Conservation (phyloP, 2,113 vertebrate species). For the Ophiodon elongatus region DNA sequence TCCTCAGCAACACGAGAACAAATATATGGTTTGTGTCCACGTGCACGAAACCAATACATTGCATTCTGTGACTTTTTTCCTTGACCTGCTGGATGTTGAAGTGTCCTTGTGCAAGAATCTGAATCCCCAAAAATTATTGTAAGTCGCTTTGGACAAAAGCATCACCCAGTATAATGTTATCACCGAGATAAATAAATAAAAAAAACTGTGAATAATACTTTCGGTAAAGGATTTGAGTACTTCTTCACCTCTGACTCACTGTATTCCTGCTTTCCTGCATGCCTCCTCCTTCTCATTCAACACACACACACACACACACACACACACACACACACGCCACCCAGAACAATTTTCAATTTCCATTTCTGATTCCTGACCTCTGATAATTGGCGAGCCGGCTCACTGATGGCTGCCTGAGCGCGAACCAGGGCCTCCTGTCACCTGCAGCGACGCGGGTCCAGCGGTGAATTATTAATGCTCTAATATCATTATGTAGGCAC, state of each 20-base stretch:
- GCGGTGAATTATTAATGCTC: slow-evolving; percentile 91
- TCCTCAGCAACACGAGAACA: no score
- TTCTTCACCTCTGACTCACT: slow-evolving; percentile 10
- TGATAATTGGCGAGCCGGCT: slow-evolving; percentile 72
- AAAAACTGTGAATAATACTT: no score
- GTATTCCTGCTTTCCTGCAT: not conserved
- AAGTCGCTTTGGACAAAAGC: no score
- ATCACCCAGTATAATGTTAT: no score
- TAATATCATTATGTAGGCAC: slow-evolving; percentile 96
- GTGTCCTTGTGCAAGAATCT: no score
- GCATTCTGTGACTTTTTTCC: no score
- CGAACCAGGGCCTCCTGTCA: slow-evolving; percentile 75
- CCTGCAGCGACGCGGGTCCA: slow-evolving; percentile 77
- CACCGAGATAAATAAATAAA: no score
- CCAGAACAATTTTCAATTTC: slow-evolving; percentile 66
- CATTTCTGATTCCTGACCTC: slow-evolving; percentile 79
- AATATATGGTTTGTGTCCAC: no score
- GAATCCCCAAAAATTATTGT: no score
- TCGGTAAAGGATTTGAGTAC: not conserved
- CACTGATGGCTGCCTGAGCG: slow-evolving; percentile 64
- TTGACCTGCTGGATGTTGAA: no score
- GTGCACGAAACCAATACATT: no score
- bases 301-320: slow-evolving; percentile 39
- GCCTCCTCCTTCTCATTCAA: slow-evolving; percentile 38
- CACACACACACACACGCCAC: slow-evolving; percentile 38